Evolutionary conservation across 2,113 vertebrate genomes (phyloP), one percentile per base, ranked within the genome.

Genomic region (Peromyscus leucopus): DNA sequence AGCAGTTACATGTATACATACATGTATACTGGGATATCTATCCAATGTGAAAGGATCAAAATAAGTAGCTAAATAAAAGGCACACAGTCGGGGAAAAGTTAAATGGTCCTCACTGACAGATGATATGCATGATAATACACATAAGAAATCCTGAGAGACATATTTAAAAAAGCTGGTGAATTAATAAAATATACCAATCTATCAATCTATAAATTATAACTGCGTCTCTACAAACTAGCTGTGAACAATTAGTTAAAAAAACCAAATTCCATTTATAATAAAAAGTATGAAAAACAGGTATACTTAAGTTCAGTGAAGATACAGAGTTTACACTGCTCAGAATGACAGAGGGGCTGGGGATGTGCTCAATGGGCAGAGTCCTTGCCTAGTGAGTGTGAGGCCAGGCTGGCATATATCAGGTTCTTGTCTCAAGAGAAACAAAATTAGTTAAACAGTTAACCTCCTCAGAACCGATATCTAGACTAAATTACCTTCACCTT

Each of bases 261-360:
- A 15, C 13, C n/a, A 72, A 75, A 75, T 39, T 75, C 21, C 36
- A 42, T 4, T 42, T 42, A 75, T 75, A 39, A 74, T 39, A 75
- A 75, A 74, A 74, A 75, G 19, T 31, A 91, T 36, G 11, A 97
- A 89, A 59, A 83, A 22, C 67, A 21, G 39, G 71, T 12, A 48
- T 46, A 89, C 19, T 63, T 93, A 93, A 93, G 93, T 55, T 91
- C 69, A 82, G 61, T n/a, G 26, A 74, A 91, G 69, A 21, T 75
- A 75, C 39, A 75, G 3, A 19, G 19, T 19, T 75, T 75, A 71
- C 39, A 39, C 72, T 36, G n/a, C 72, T 42, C 10, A 39, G 72
- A 75, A 42, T 75, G 16, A 21, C 21, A 39, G n/a, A 39, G 36
- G 36, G 71, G 71, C 1, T 72, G 36, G 36, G 36, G 7, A 72